Base-by-base conservation (phyloP, 2,797 vertebrate species). In the Pantherophis vulpinus region DNA sequence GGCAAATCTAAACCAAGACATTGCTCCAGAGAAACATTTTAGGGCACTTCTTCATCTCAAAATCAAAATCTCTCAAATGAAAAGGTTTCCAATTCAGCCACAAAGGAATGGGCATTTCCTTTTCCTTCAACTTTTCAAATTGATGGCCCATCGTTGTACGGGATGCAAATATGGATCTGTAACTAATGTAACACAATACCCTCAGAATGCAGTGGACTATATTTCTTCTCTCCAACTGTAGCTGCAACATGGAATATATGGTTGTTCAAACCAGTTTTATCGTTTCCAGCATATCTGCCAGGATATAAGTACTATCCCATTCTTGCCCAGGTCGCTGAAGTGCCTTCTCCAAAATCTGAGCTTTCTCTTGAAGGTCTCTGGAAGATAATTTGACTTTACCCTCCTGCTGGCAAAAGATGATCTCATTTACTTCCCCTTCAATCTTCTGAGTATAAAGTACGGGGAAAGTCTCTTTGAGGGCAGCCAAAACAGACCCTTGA, bases 361-460 rank as follows among this genome's bases (percentile, higher is more conserved):
- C 98, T 91, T 93, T 94, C 47, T 94, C 98, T 91, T 55, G 97
- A 94, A 97, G 97, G 94, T 97, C 97, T 0, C 63, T 0, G 0
- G 91, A 55, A 58, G 93, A 92, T 1, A 16, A 79, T 56, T 42
- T 97, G 92, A 93, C 94, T 32, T 93, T 95, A 0, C 93, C 63
- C 70, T 91, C 92, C 32, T 91, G 94, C 92, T 97, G 98, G 95
- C 99, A 99, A 91, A 99, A 98, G 1, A 99, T 97, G 90, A 99
- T 99, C 97, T 99, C 99, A 0, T 99, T 99, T 92, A 99, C 98
- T 91, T 99, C 99, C 1, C 98, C 98, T 61, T 98, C 98, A 0
- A 99, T 99, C 90, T 90, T 97, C 90, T 98, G 97, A 0, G 97
- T 94, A 2, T 99, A 98, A 87, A 99, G 98, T 51, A 97, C 94